Evolutionary conservation across 2,113 vertebrate genomes (phyloP).

Genomic region (Platysternon megacephalum): DNA sequence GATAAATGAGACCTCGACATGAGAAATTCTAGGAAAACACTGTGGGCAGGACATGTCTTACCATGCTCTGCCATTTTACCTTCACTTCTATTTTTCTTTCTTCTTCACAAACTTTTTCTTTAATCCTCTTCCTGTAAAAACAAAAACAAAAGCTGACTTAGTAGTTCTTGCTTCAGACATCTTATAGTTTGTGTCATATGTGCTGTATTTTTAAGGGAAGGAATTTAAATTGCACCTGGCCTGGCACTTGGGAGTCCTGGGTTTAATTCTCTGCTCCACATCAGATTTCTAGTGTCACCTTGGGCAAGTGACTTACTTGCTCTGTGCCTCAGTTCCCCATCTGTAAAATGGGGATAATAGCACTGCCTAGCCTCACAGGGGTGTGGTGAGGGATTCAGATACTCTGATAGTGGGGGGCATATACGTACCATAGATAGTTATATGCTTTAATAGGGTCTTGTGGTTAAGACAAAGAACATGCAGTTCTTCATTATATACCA

Average conservation of each 20-base stretch:
- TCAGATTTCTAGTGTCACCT: too few species aligned
- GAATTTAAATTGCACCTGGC: background rate
- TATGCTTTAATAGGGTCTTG: background rate
- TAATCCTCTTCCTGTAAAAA: background rate
- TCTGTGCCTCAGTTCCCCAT: background rate
- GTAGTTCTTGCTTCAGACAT: background rate
- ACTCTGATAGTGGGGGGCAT: background rate
- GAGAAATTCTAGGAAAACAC: background rate
- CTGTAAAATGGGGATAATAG: background rate
- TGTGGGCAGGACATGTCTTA: rapidly evolving
- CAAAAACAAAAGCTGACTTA: background rate
- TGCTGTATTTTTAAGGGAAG: background rate
- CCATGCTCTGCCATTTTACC: background rate
- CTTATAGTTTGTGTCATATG: background rate
- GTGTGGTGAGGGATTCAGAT: background rate
- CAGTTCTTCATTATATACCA: background rate
- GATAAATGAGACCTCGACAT: background rate
- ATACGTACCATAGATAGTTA: background rate
- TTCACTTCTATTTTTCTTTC: background rate
- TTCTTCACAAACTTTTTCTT: background rate
- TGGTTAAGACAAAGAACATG: background rate
- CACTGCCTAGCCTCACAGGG: background rate
- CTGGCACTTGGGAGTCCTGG: background rate
- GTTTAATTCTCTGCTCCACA: too few species aligned
- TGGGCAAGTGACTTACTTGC: background rate